Evolutionary conservation across 1,140 invertebrate species (phyloP), one percentile per base, ranked within the genome.

Genomic region (Aphis gossypii): DNA sequence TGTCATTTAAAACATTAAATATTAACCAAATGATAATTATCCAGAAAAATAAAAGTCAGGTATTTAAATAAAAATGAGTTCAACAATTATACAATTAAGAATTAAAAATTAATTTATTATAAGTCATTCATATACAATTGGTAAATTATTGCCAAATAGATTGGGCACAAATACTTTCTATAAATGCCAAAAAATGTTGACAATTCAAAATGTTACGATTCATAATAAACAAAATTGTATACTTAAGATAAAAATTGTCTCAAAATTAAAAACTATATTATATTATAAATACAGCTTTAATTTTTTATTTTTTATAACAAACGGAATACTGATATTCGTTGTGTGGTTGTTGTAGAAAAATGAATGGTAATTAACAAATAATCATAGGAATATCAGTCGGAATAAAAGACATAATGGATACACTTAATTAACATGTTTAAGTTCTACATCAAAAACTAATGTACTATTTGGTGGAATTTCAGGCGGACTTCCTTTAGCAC

Each of bases 391-490:
- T 93, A 93, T 84, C 92, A 93, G 92, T 93, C 82, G 25, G 48
- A 93, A 93, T 93, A 84, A 93, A 93, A 56, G 38, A 86, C n/a
- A 83, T 92, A 51, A 25, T 82, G n/a, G 82, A 84, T 86, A 9
- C 86, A 93, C 35, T 97, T 97, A 98, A 95, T 97, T 96, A 89
- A 98, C 96, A 95, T 96, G 96, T 95, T 97, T 98, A 82, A 99
- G 95, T 96, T 99, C 98, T 84, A 99, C 97, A 94, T 98, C 98
- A 95, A 99, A 99, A 11, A 98, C 96, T 90, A 99, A 95, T 46
- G 97, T 97, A 51, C 97, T 96, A 94, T 98, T 98, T 76, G 97
- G 96, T 92, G 98, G 98, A 95, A 99, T 98, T 1, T 96, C 96
- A 94, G 98, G 98, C 20, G 97, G 97, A 84, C 96, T 97, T 93